Conservation (phyloP, 92 coral and sea anemone genomes). For the Heteractis magnifica region DNA sequence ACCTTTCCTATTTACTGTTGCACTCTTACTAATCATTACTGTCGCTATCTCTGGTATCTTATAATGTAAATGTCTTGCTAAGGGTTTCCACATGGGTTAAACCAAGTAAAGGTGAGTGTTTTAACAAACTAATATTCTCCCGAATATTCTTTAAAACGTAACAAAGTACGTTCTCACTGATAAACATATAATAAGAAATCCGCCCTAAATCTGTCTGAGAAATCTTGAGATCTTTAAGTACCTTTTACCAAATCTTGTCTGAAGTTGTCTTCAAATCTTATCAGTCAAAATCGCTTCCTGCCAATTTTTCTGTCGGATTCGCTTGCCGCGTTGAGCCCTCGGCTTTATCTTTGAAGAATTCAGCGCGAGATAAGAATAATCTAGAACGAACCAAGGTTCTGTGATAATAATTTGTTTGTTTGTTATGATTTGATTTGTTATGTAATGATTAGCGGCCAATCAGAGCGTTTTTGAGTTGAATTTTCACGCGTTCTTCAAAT, state of each 20-base stretch:
- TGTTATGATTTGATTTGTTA: no score
- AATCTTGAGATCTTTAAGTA: background rate
- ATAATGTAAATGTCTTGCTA: background rate
- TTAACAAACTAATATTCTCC: background rate
- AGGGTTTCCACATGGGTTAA: slow-evolving; percentile 22
- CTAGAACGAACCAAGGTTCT: background rate
- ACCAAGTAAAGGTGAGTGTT: slow-evolving; percentile 25
- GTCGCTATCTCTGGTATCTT: background rate
- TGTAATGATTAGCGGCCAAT: no score
- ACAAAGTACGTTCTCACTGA: background rate
- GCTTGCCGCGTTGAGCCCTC: background rate
- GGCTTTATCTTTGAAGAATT: background rate
- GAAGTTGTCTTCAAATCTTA: background rate
- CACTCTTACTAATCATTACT: background rate
- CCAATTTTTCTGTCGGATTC: background rate
- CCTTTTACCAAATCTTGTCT: background rate
- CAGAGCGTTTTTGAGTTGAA: no score
- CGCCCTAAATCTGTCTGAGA: background rate
- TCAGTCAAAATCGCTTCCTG: background rate
- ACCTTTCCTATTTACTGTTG: background rate
- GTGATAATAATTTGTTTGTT: background rate
- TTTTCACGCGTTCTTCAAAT: no score
- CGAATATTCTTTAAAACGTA: background rate
- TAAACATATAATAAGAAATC: background rate
- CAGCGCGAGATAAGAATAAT: background rate